Conservation (phyloP, 2,797 vertebrate genomes). For the Argyrosomus regius region DNA sequence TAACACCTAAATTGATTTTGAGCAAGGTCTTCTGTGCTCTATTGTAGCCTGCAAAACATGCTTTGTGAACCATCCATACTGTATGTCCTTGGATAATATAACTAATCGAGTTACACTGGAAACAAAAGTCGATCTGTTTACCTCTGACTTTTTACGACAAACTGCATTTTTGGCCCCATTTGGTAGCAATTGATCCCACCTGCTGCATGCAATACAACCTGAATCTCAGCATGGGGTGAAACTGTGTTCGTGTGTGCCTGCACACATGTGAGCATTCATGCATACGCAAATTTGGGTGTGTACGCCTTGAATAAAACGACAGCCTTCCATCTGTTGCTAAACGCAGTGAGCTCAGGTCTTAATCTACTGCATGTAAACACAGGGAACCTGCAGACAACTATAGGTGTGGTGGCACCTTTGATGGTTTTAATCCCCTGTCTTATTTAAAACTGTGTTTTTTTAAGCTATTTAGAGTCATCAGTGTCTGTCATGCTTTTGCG, state of each 20-base stretch:
- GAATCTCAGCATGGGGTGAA: neutral
- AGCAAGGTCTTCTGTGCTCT: neutral
- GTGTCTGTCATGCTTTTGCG: constrained; percentile 15
- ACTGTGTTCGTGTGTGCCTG: neutral
- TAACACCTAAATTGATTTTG: neutral
- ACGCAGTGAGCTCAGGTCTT: neutral
- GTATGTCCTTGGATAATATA: neutral
- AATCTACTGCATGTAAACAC: constrained; percentile 4
- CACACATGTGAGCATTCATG: constrained; percentile 7
- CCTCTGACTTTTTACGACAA: neutral
- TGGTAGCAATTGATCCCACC: neutral
- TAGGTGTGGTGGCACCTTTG: constrained; percentile 1
- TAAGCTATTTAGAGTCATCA: neutral
- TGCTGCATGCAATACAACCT: neutral
- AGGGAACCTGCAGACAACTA: constrained; percentile 12
- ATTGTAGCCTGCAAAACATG: neutral
- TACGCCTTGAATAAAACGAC: constrained; percentile 13
- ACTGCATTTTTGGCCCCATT: neutral
- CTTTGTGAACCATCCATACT: neutral
- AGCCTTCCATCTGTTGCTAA: neutral
- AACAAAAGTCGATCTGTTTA: neutral
- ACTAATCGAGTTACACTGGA: neutral
- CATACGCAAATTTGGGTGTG: constrained; percentile 34
- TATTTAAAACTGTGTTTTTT: neutral
- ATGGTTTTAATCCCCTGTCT: neutral